phyloP scores from a whole-genome alignment of 2,797 vertebrate species.

The Schizothorax lantsangensis region DNA sequence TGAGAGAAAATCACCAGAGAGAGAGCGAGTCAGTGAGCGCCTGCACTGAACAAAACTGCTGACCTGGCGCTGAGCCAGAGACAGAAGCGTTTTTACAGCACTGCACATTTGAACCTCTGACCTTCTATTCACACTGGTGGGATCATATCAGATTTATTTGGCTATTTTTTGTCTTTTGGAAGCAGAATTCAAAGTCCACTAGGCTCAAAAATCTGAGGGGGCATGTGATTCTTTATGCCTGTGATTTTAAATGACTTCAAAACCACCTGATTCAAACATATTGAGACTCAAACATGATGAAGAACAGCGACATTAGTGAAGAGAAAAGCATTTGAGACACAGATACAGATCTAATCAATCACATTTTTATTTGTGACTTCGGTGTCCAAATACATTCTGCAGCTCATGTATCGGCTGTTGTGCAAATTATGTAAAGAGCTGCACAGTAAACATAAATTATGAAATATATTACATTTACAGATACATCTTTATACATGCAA shows the following conservation, averaged over 20 bases:
- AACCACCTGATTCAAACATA: background rate
- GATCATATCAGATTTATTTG: too few species aligned
- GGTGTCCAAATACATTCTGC: background rate
- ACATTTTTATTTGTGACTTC: background rate
- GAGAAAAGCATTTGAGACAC: background rate
- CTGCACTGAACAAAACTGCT: too few species aligned
- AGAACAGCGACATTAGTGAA: background rate
- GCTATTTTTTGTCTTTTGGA: too few species aligned
- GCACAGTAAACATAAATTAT: background rate
- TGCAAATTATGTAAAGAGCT: background rate
- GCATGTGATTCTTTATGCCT: too few species aligned
- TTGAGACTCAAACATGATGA: background rate
- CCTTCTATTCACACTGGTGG: too few species aligned
- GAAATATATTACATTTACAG: background rate
- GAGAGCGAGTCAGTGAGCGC: too few species aligned
- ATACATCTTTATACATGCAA: background rate
- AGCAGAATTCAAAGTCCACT: too few species aligned
- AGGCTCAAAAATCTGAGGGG: too few species aligned
- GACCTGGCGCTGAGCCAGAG: too few species aligned
- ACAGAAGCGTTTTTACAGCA: too few species aligned
- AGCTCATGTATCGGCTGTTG: background rate
- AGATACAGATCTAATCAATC: background rate
- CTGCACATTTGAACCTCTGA: too few species aligned
- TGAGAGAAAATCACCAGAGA: too few species aligned
- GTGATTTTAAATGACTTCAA: background rate